A percentile compares a stretch with the other conserved stretches of the same genome.
Conservation (phyloP, 2,888 invertebrate species). For the Lasioglossum villosulum region DNA sequence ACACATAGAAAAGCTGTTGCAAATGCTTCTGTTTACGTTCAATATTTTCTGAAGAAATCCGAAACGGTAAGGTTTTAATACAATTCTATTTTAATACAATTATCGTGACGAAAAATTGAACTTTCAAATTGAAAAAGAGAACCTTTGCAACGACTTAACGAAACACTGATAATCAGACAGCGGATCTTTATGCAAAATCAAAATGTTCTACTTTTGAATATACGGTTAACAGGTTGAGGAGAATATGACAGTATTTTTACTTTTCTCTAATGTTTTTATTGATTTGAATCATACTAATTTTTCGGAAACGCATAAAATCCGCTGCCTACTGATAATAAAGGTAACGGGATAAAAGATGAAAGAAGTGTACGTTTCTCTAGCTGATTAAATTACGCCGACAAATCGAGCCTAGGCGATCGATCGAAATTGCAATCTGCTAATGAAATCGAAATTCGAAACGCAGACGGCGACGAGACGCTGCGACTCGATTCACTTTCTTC, state of each 20-base stretch:
- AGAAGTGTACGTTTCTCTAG: background rate
- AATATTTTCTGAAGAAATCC: background rate
- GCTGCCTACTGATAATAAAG: background rate
- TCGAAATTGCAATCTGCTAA: background rate
- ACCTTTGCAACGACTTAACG: background rate
- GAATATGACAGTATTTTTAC: too few species aligned
- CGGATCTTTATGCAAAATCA: too few species aligned
- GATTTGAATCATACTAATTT: too few species aligned
- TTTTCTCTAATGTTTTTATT: too few species aligned
- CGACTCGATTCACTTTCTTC: background rate
- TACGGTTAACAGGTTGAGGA: too few species aligned
- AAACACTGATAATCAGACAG: background rate
- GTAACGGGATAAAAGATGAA: background rate
- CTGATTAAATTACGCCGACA: background rate
- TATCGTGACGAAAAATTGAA: too few species aligned
- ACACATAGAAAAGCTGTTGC: background rate
- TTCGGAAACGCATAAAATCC: too few species aligned
- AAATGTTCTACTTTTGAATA: too few species aligned
- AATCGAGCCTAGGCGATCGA: background rate
- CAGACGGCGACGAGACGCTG: background rate
- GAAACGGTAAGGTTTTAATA: background rate
- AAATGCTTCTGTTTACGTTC: background rate
- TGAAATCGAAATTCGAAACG: background rate
- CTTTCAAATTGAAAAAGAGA: background rate
- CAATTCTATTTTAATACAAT: too few species aligned